Evolutionary conservation across 2,888 invertebrate genomes (phyloP), one percentile per base, ranked within the genome.

Genomic region (Drosophila helvetica): DNA sequence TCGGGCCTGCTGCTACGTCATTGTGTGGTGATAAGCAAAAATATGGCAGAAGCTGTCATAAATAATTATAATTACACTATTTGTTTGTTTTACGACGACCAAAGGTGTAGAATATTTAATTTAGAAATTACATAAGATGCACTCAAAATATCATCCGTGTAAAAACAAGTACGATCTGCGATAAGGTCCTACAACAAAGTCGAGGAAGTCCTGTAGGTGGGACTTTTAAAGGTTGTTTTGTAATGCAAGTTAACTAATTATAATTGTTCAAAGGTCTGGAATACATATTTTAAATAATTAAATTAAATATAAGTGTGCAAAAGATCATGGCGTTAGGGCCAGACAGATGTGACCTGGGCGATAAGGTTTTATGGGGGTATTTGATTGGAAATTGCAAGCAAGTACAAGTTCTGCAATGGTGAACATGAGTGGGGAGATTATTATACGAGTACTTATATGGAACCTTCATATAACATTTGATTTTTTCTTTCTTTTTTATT

Each of bases 91-190:
- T 65, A 65, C 22, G 10, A 8, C 19, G 12, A 12, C 12, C 33
- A 62, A 54, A 55, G 66, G 54, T 66, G 48, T 50, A 67, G 54
- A 66, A 50, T 65, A 33, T 55, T 54, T 33, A n/a, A 66, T 66
- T 66, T 50, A 18, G 55, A 43, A 66, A 15, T 50, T 55, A 43
- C 54, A 30, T 54, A 33, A 22, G 22, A 66, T 30, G 25, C 9
- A 9, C n/a, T 5, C 12, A 19, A 22, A 18, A 27, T 53, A 54
- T 65, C 47, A 42, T 18, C 19, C 38, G 3, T 22, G 19, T 25
- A 50, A 45, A 61, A 15, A 18, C 22, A 38, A 3, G 12, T 30
- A n/a, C 0, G 7, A 38, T n/a, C 8, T 9, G 30, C 53, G 65
- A 65, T 65, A 65, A 65, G 53, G 12, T 3, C 12, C 42, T 33